Evolutionary conservation across 2,113 vertebrate species (phyloP).

Genomic region (Embiotoca jacksoni): DNA sequence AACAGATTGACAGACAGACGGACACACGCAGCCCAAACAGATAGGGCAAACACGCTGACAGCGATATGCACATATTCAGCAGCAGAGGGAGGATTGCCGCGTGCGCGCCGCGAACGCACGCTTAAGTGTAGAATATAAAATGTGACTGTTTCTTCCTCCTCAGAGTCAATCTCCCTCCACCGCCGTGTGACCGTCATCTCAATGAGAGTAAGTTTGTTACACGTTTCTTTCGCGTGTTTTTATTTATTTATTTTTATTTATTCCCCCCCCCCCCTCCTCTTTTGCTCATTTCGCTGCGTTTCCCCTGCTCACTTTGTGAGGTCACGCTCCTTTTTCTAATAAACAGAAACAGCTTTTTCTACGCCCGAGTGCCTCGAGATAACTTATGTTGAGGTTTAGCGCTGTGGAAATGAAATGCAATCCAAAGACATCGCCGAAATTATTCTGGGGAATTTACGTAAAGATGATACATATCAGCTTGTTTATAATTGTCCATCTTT

Average conservation of each 20-base stretch:
- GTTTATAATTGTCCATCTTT: too few species aligned
- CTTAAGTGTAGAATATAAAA: conserved; percentile 32
- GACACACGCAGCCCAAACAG: conserved; percentile 61
- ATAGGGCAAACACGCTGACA: conserved; percentile 73
- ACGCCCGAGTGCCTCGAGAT: too few species aligned
- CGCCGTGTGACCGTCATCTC: conserved; percentile 69
- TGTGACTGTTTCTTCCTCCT: conserved; percentile 45
- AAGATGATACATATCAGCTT: too few species aligned
- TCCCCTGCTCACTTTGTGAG: conserved; percentile 53
- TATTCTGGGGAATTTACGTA: too few species aligned
- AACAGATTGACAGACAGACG: conserved; percentile 79
- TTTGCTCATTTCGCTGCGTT: conserved; percentile 8
- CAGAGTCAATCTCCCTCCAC: conserved; percentile 79
- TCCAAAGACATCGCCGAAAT: too few species aligned
- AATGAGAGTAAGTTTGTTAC: conserved; percentile 56
- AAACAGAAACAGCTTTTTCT: too few species aligned
- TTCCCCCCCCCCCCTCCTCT: too few species aligned
- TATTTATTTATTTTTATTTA: background rate
- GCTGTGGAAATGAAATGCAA: too few species aligned
- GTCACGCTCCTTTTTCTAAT: conserved; percentile 38
- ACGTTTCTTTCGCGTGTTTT: background rate
- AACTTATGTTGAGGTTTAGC: too few species aligned
- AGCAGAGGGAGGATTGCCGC: conserved; percentile 64
- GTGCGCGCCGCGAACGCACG: conserved; percentile 3
- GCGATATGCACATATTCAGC: conserved; percentile 58